phyloP scores from a whole-genome alignment of 2,113 vertebrate genomes.

The Myotis brandtii region DNA sequence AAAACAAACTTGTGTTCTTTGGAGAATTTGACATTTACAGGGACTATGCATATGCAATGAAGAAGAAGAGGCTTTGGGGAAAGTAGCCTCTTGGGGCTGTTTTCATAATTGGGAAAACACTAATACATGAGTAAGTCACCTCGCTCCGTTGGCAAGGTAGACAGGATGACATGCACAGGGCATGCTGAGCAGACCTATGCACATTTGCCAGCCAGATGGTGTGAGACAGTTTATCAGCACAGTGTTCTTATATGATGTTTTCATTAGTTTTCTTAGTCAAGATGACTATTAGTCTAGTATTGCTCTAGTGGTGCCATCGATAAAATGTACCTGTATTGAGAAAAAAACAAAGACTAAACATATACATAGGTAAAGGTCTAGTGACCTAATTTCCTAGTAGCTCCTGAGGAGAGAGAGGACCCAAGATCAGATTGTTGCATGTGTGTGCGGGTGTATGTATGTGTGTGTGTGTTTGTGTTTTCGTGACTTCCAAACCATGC shows the following conservation, averaged over 20 bases:
- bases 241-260: conserved; percentile 30
- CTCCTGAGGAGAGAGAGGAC: background rate
- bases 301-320: background rate
- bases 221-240: background rate
- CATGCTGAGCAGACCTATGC: background rate
- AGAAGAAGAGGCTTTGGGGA: background rate
- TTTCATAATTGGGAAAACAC: conserved; percentile 35
- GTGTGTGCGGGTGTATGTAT: background rate
- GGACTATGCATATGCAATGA: background rate
- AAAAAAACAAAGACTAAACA: background rate
- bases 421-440: background rate
- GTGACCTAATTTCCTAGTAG: background rate
- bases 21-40: conserved; percentile 39
- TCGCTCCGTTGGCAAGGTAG: background rate
- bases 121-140: background rate
- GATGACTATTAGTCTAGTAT: background rate
- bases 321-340: background rate
- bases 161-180: background rate
- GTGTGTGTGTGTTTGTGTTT: background rate
- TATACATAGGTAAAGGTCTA: background rate
- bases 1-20: conserved; percentile 42
- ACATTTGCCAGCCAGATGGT: conserved; percentile 22
- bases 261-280: conserved; percentile 11
- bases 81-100: background rate
- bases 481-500: background rate